Base-by-base conservation (phyloP, 2,113 vertebrate genomes). In the Callipepla californica region DNA sequence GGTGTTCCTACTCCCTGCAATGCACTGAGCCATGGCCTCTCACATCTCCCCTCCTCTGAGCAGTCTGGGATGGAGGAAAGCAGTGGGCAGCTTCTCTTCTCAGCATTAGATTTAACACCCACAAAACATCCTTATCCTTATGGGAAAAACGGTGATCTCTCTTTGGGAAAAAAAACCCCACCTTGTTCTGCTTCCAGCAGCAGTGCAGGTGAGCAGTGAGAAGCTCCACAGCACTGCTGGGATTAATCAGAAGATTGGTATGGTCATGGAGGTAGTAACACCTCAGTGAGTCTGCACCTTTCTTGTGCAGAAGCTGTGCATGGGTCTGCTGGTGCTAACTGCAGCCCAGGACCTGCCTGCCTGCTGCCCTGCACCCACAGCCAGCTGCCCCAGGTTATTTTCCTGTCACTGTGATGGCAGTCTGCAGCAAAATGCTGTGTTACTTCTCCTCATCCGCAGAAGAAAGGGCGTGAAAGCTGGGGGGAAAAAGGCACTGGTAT, bases 211-310 rank as follows among this genome's bases (percentile, higher is more conserved):
- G 14, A 51, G 23, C 48, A 50, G 48, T 22, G 12, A 51, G 50
- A 13, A 51, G 25, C 25, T 51, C 50, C 25, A 51, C 25, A 51
- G 50, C 50, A 28, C 25, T 15, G 50, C 25, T 50, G 95, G 95
- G 94, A 96, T 96, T 97, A 95, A 97, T 96, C 94, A 95, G 85
- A 82, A 69, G 87, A 81, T 6, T 86, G 95, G 95, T 91, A 85
- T 4, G 94, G 83, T 47, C 9, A 68, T 23, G 94, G 55, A 94
- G 86, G 85, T 34, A 85, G 48, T 21, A 75, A 44, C 78, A 6
- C n/a, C 47, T 40, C 44, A 40, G 77, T 0, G 0, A 84, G 79
- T 57, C 62, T 66, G 36, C 67, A 58, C 48, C 34, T 55, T 8
- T 17, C 87, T 61, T 4, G 25, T 0, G 2, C 82, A 90, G 87